Percentiles rank a stretch among this genome's conserved stretches.
These are phyloP conservation scores for Anguilla japonica DNA, from an alignment of 2,113 vertebrate species.

Conservation along the genomic window DNA sequence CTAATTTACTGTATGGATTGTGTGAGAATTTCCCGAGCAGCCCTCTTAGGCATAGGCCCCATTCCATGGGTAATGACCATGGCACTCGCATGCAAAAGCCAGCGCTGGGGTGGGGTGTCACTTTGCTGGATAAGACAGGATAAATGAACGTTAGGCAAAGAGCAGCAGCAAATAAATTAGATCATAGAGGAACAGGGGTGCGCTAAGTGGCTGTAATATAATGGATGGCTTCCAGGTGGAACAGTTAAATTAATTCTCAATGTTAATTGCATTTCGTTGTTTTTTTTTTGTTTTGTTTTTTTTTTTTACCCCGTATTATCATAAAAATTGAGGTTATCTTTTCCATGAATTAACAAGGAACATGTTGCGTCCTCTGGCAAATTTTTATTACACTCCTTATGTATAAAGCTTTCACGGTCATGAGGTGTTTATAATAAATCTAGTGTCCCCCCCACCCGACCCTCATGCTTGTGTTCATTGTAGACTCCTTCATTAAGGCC, in stretches of 20 bases:
- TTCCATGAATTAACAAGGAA: not conserved
- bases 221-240: slow-evolving; percentile 10
- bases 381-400: not conserved
- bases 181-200: not conserved
- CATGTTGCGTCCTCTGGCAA: not conserved
- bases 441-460: not conserved
- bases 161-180: not conserved
- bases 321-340: not conserved
- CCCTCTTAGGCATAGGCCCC: not conserved
- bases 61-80: not conserved
- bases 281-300: no score
- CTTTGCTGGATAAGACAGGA: not conserved
- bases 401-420: not conserved
- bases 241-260: not conserved
- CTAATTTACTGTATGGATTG: not conserved
- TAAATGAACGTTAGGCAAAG: not conserved
- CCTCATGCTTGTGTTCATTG: not conserved
- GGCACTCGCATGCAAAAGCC: not conserved
- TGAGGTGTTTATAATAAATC: not conserved
- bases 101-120: not conserved
- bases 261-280: not conserved
- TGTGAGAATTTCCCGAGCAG: not conserved
- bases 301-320: not conserved
- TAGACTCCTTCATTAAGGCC: not conserved
- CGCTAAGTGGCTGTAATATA: not conserved